Conservation (phyloP, 2,888 invertebrate genomes). For the Drosophila suboccidentalis region DNA sequence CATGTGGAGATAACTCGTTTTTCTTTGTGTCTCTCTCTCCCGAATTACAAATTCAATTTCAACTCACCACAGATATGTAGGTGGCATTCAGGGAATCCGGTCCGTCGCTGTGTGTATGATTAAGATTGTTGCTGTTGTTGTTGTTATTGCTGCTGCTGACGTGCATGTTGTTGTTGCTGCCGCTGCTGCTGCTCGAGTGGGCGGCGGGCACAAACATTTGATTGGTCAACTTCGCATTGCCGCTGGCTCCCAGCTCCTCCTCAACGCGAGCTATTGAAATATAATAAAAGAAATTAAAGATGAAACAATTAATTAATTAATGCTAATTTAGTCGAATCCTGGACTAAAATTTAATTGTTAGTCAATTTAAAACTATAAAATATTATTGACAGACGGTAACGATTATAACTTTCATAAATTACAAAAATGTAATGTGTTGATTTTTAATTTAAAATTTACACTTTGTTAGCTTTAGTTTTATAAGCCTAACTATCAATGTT, state of each 20-base stretch:
- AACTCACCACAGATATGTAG: constrained; percentile 91
- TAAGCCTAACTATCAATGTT: too few species aligned
- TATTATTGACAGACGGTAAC: too few species aligned
- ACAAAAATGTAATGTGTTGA: too few species aligned
- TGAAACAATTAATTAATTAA: neutral
- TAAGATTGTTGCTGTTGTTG: constrained; percentile 51
- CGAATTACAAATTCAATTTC: constrained; percentile 1
- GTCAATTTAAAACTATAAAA: too few species aligned
- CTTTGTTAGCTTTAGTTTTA: too few species aligned
- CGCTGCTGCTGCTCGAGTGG: constrained; percentile 53
- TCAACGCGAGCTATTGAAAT: constrained; percentile 88
- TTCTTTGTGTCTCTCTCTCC: constrained; percentile 3
- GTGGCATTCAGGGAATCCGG: constrained; percentile 88
- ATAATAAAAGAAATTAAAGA: neutral
- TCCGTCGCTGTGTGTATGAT: constrained; percentile 81
- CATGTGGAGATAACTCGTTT: constrained; percentile 69
- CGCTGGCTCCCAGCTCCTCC: constrained; percentile 86
- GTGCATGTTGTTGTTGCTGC: constrained; percentile 63
- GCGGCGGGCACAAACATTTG: constrained; percentile 87
- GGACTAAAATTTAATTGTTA: too few species aligned
- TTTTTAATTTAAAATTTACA: too few species aligned
- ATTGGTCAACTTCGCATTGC: constrained; percentile 87
- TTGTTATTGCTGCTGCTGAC: constrained; percentile 56
- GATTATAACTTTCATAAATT: too few species aligned
- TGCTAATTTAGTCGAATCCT: too few species aligned